A percentile compares a stretch with the other conserved stretches of the same genome.
Evolutionary conservation across 1,140 invertebrate species (phyloP).

Genomic region (Glomeris maerens): DNA sequence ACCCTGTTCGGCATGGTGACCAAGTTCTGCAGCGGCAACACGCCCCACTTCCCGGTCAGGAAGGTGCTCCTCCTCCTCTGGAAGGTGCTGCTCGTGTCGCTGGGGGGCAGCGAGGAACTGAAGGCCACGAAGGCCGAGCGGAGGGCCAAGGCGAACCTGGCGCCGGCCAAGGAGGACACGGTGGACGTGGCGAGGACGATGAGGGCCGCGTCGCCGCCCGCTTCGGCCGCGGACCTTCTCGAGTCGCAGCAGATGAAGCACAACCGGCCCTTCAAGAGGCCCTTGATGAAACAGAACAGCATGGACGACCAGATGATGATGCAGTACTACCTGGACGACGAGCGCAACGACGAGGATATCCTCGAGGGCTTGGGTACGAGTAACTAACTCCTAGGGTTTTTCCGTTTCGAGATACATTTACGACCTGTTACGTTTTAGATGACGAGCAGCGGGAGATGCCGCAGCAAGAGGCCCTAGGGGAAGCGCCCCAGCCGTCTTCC

Average conservation of each 20-base stretch:
- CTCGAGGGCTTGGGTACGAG: too few relatives aligned
- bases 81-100: constrained; percentile 79
- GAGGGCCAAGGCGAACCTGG: constrained; percentile 51
- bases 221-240: constrained; percentile 77
- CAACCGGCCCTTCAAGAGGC: constrained; percentile 43
- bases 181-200: constrained; percentile 81
- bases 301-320: constrained; percentile 69
- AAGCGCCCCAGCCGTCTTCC: constrained; percentile 15
- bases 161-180: constrained; percentile 73
- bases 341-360: too few relatives aligned
- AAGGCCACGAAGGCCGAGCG: constrained; percentile 58
- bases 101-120: constrained; percentile 74
- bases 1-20: constrained; percentile 88
- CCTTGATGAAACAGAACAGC: constrained; percentile 83
- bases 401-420: too few relatives aligned
- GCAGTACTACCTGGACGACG: constrained; percentile 37
- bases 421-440: too few relatives aligned
- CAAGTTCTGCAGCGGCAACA: constrained; percentile 79
- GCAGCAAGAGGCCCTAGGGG: constrained; percentile 12
- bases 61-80: constrained; percentile 90
- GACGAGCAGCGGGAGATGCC: constrained; percentile 21
- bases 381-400: too few relatives aligned
- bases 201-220: constrained; percentile 86
- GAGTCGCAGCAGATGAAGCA: constrained; percentile 72
- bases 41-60: constrained; percentile 94